These are phyloP conservation scores for Rana temporaria DNA, from an alignment of 2,113 vertebrate species.

Conservation along the genomic window DNA sequence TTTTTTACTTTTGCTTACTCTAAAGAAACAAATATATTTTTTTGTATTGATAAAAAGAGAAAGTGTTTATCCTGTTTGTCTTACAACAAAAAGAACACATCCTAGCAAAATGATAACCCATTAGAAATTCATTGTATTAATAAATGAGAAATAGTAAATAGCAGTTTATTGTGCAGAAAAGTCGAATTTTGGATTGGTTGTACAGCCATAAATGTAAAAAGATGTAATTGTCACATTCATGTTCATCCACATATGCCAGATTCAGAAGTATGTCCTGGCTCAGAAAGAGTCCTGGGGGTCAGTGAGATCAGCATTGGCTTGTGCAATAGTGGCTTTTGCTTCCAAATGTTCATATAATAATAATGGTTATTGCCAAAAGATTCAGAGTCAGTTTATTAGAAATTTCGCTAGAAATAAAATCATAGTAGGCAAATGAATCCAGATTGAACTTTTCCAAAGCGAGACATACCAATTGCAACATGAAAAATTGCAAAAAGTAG, in stretches of 20 bases:
- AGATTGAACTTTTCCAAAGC: conserved; percentile 10
- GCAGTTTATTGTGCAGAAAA: no score
- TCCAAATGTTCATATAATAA: conserved; percentile 29
- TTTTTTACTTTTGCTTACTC: no score
- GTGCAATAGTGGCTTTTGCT: conserved; percentile 4
- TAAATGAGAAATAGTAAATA: no score
- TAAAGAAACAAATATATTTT: no score
- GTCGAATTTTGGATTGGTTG: not conserved
- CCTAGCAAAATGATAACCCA: no score
- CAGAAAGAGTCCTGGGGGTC: conserved; percentile 17
- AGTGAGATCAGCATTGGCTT: conserved; percentile 42
- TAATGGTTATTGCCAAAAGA: conserved; percentile 23
- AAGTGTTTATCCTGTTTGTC: no score
- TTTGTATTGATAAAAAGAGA: no score
- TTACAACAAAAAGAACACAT: no score
- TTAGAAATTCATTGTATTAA: no score
- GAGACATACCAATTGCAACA: not conserved
- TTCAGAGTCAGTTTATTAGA: conserved; percentile 18
- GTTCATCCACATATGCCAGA: conserved; percentile 1
- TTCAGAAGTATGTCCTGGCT: conserved; percentile 33
- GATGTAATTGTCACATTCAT: conserved; percentile 27
- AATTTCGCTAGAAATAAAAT: conserved; percentile 31
- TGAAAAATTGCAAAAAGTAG: not conserved
- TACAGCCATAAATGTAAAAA: conserved; percentile 20
- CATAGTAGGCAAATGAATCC: conserved; percentile 15